Percentiles rank a stretch among this genome's conserved stretches.
Evolutionary conservation across 2,888 invertebrate species (phyloP).

Genomic region (Linhomoeus sp.): DNA sequence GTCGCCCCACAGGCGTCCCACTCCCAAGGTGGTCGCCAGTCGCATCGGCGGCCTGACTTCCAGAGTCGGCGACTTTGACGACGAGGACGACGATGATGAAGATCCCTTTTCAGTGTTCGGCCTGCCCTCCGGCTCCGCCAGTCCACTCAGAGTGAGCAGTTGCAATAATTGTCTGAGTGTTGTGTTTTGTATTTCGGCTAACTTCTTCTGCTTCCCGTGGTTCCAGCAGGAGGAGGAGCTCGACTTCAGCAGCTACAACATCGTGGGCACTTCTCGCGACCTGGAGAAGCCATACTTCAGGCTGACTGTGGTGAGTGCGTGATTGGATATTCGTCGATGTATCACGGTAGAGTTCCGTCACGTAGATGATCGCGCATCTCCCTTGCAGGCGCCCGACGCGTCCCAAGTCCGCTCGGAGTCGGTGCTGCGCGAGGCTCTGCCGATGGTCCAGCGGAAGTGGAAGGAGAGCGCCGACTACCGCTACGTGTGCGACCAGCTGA

Average conservation of each 20-base stretch:
- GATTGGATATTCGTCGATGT: slow-evolving; percentile 10
- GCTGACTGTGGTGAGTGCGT: slow-evolving; percentile 46
- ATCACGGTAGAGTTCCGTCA: slow-evolving; percentile 26
- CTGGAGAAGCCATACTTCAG: slow-evolving; percentile 88
- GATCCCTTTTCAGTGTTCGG: neutral
- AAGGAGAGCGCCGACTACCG: slow-evolving; percentile 66
- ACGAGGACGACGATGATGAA: neutral
- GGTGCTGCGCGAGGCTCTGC: slow-evolving; percentile 61
- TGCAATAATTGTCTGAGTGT: slow-evolving; percentile 12
- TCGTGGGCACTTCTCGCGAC: slow-evolving; percentile 79
- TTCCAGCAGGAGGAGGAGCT: slow-evolving; percentile 30
- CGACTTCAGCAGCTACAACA: slow-evolving; percentile 47
- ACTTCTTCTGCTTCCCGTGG: slow-evolving; percentile 13
- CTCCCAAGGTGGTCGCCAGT: neutral
- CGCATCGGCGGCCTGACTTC: slow-evolving; percentile 58
- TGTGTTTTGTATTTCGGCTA: slow-evolving; percentile 14
- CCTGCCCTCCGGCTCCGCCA: too few species aligned
- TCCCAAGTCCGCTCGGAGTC: slow-evolving; percentile 62
- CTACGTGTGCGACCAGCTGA: slow-evolving; percentile 93
- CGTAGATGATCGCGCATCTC: neutral
- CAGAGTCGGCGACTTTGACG: slow-evolving; percentile 30
- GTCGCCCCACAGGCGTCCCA: too few species aligned
- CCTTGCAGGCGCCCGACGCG: slow-evolving; percentile 62
- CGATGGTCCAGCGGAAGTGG: slow-evolving; percentile 78
- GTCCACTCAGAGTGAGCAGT: too few species aligned